Percentiles rank a stretch among this genome's conserved stretches.
Conservation (phyloP, 1,140 invertebrate genomes). For the Drosophila subpulchrella region DNA sequence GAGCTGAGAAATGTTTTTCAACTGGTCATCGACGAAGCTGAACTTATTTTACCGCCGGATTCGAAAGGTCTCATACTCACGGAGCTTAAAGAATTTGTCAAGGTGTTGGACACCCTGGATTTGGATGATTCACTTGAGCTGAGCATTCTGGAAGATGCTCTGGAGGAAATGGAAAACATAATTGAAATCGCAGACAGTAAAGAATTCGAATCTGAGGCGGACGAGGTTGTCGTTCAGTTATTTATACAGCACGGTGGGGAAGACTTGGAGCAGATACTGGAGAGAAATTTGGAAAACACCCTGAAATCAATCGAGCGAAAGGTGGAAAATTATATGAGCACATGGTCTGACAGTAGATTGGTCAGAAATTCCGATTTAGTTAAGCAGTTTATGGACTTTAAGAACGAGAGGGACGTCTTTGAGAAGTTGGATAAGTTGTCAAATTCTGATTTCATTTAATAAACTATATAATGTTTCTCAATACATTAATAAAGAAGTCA, state of each 20-base stretch:
- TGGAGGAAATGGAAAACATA: neutral
- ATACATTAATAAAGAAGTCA: neutral
- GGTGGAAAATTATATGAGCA: conserved; percentile 21
- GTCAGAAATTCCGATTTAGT: conserved; percentile 9
- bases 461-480: neutral
- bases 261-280: conserved; percentile 11
- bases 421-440: conserved; percentile 18
- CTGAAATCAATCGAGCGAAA: neutral
- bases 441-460: neutral
- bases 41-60: conserved; percentile 9
- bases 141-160: neutral
- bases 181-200: neutral
- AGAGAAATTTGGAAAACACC: neutral
- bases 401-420: conserved; percentile 25
- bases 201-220: conserved; percentile 13
- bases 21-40: conserved; percentile 38
- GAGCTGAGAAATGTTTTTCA: conserved; percentile 33
- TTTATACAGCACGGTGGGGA: conserved; percentile 33
- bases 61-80: neutral
- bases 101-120: neutral
- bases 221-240: conserved; percentile 16
- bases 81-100: conserved; percentile 17
- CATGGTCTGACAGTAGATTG: conserved; percentile 1
- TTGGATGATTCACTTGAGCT: conserved; percentile 38
- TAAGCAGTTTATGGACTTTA: conserved; percentile 13